Conservation (phyloP, 2,797 vertebrate species). For the Prionace glauca region DNA sequence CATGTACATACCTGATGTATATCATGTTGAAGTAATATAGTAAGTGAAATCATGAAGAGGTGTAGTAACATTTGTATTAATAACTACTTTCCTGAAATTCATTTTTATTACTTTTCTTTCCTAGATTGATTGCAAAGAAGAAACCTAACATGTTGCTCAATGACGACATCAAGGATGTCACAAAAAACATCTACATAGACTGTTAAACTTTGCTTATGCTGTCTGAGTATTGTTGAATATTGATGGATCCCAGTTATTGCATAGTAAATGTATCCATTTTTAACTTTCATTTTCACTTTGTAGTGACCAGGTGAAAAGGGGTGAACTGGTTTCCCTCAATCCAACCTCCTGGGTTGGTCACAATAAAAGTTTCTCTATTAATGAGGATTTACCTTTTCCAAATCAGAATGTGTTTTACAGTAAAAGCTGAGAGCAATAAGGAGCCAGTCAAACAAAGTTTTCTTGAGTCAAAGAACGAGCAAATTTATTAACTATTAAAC, state of each 20-base stretch:
- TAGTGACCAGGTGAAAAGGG: too few relatives aligned
- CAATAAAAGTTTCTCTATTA: too few relatives aligned
- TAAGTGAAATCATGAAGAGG: neutral
- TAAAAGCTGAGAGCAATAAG: too few relatives aligned
- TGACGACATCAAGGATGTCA: neutral
- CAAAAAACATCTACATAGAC: neutral
- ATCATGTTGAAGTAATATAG: neutral
- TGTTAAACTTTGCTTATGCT: neutral
- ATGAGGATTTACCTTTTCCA: too few relatives aligned
- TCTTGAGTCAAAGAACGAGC: too few relatives aligned
- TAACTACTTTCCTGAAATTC: neutral
- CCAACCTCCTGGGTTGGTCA: too few relatives aligned
- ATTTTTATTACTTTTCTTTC: neutral
- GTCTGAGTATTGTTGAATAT: neutral
- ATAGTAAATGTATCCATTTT: neutral
- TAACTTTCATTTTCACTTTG: neutral
- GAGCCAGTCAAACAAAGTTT: too few relatives aligned
- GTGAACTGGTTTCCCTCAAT: too few relatives aligned
- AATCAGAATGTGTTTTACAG: too few relatives aligned
- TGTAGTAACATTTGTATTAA: neutral
- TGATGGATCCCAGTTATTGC: neutral
- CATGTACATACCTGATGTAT: neutral
- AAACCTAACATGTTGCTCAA: neutral
- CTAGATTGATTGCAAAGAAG: constrained; percentile 19
- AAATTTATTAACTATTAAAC: too few relatives aligned